Evolutionary conservation across 2,797 vertebrate species (phyloP), one percentile per base, ranked within the genome.

Genomic region (Cyprinodon diabolis): DNA sequence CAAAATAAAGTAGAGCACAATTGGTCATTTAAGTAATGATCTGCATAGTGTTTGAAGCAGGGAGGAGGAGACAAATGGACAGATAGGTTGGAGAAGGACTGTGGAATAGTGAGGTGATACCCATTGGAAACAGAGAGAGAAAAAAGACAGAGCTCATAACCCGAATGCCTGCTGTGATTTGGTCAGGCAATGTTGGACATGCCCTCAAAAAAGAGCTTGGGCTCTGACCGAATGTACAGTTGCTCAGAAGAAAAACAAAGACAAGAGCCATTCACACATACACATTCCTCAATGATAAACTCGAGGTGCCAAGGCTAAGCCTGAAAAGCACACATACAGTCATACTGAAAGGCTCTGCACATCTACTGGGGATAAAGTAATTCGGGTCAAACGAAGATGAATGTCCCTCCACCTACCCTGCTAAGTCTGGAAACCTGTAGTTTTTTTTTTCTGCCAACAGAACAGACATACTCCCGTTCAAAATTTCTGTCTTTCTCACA

Each of bases 331-430:
- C 76, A 70, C 74, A 72, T 57, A 63, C 67, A 58, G 66, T 58
- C 40, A 51, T 74, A 71, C 56, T 67, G 68, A 80, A 68, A 74
- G 15, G 63, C 58, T 58, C 66, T 68, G 63, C 76, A 23, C 80
- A 74, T 83, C 82, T 78, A 66, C 68, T 57, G 77, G 75, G 83
- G 71, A 84, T 77, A 75, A 87, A 88, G 66, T 79, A 82, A 81
- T 81, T 86, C 71, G 73, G 70, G 70, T 78, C 77, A 90, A 92
- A 92, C 91, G 80, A 90, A 90, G 88, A 92, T 85, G 54, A 90
- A 92, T 88, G 82, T 80, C 47, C 66, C 72, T 82, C 78, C 78
- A 79, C 52, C 71, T 37, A 11, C 49, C 70, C 68, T 69, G 68
- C 60, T 63, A 72, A 82, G 78, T 82, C 85, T 86, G 76, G 74